Percentiles rank a stretch among this genome's conserved stretches.
Evolutionary conservation across 2,888 invertebrate species (phyloP).

Genomic region (Crocallis elinguaria): DNA sequence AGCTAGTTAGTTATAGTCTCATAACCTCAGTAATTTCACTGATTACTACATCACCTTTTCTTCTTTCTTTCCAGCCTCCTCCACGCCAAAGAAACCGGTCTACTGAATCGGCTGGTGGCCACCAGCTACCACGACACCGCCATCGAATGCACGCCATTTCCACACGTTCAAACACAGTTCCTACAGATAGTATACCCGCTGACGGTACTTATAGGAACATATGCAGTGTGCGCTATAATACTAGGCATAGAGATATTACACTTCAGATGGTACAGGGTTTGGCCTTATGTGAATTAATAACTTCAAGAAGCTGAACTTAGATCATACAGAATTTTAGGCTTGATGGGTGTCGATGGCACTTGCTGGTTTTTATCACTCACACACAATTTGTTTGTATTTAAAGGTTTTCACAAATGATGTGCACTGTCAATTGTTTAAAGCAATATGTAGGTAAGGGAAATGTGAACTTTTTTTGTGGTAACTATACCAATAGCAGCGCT

Average conservation of each 20-base stretch:
- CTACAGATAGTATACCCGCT: constrained; percentile 25
- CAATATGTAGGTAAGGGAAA: no score
- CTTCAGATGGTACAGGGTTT: constrained; percentile 15
- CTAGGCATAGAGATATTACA: constrained; percentile 20
- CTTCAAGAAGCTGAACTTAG: no score
- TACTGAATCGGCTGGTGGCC: constrained; percentile 13
- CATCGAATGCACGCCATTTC: constrained; percentile 18
- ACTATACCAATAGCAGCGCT: no score
- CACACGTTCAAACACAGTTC: constrained; percentile 22
- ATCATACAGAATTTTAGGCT: no score
- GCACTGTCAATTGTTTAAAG: no score
- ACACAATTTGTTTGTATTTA: no score
- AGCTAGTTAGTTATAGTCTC: background rate
- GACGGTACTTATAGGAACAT: constrained; percentile 13
- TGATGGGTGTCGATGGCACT: no score
- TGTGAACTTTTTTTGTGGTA: no score
- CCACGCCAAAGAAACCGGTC: constrained; percentile 28
- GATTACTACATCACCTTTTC: background rate
- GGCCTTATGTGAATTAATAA: constrained; percentile 28
- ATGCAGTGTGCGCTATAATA: constrained; percentile 20
- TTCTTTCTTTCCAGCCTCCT: constrained; percentile 22
- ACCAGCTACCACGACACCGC: background rate
- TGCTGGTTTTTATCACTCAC: no score
- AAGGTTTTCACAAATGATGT: no score
- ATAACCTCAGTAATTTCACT: background rate